Conservation (phyloP, 2,888 invertebrate species). For the Dioctria rufipes region DNA sequence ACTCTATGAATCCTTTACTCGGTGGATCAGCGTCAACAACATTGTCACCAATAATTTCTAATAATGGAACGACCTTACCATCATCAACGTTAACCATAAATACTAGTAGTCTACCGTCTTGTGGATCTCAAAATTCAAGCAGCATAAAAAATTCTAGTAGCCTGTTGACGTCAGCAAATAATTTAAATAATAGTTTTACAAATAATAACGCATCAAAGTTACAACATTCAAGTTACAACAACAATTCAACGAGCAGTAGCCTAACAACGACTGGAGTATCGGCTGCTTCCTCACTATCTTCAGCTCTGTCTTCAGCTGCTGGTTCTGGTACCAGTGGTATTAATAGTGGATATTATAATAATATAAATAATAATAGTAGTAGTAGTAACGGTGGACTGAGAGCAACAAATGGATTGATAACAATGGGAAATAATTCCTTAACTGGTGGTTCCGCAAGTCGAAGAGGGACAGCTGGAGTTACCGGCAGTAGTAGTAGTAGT, state of each 20-base stretch:
- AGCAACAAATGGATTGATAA: conserved; percentile 53
- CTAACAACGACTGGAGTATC: conserved; percentile 23
- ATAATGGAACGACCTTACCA: conserved; percentile 25
- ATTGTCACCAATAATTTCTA: conserved; percentile 47
- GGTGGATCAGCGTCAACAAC: conserved; percentile 50
- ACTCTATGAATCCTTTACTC: conserved; percentile 19
- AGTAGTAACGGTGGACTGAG: conserved; percentile 54
- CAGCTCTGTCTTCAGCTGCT: conserved; percentile 64
- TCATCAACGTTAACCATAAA: conserved; percentile 17
- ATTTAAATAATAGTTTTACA: conserved; percentile 26
- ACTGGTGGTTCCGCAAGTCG: conserved; percentile 51
- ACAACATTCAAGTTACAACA: conserved; percentile 15
- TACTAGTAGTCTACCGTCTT: conserved; percentile 28
- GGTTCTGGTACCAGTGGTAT: conserved; percentile 65
- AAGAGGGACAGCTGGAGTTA: conserved; percentile 51
- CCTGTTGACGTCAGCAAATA: conserved; percentile 15
- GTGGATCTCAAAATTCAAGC: conserved; percentile 44
- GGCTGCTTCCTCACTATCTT: conserved; percentile 66
- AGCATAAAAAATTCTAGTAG: conserved; percentile 25
- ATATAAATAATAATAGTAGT: conserved; percentile 52
- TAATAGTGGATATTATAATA: conserved; percentile 64
- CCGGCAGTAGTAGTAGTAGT: conserved; percentile 33
- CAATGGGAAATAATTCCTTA: conserved; percentile 44
- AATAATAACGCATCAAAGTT: conserved; percentile 40
- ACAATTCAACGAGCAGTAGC: conserved; percentile 42